Base-by-base conservation (phyloP, 2,888 invertebrate genomes). In the Scrobipalpa atriplicella region DNA sequence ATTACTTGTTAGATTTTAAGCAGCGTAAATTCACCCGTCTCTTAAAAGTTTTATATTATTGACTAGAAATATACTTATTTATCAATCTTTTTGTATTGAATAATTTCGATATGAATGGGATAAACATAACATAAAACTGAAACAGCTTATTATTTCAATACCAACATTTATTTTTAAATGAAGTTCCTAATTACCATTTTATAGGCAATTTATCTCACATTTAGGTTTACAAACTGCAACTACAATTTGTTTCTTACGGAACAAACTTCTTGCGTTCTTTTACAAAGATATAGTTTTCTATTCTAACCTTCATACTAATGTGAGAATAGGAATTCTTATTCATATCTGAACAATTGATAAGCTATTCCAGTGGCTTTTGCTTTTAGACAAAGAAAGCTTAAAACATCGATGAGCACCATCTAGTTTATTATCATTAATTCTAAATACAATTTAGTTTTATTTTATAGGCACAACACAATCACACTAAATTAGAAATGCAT, bases 21-120 rank as follows among this genome's bases (percentile, higher is more conserved):
- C 88, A 87, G 86, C 89, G 85, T 92, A 88, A 90, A 91, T 89
- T 91, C 92, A 90, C 92, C 92, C 91, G 92, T 92, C 91, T 92
- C 85, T 91, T 90, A 84, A 56, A 93, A 91, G 84, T 92, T 93
- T 93, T 93, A 92, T 93, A 93, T 91, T 87, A 92, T 89, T 89
- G 90, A 92, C 86, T 92, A 92, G 92, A 91, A 89, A 90, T 92
- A 92, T 92, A 93, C 90, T 92, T 93, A 93, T 93, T 93, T 93
- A 93, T 92, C 90, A 90, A 81, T 82, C 84, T 84, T 87, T 87
- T 88, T 86, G 85, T 86, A 88, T 86, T 88, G 83, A 87, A 85
- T 90, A 78, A 88, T 87, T 90, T 89, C 87, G 85, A 88, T 86
- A 89, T 89, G 86, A 89, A 89, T 89, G 88, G 89, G 81, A 86